A percentile compares a stretch with the other conserved stretches of the same genome.
These are phyloP conservation scores for Stratiomys singularior DNA, from an alignment of 2,888 invertebrate genomes.

Conservation along the genomic window DNA sequence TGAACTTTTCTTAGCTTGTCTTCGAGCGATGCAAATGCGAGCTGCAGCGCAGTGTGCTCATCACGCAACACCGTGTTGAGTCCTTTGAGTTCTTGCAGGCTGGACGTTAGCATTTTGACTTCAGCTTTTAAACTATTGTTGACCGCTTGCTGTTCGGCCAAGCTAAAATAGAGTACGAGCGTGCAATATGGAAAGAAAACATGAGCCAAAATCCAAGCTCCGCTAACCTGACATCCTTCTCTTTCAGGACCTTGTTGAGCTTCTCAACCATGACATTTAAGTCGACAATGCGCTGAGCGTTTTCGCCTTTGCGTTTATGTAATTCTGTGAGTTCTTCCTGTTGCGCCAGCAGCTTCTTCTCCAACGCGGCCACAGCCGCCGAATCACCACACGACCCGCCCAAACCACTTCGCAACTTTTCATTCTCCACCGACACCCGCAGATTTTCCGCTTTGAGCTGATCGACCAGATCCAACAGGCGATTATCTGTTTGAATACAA, in stretches of 20 bases:
- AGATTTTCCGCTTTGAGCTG: conserved; percentile 84
- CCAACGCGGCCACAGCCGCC: conserved; percentile 76
- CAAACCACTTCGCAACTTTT: conserved; percentile 75
- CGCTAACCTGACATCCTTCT: conserved; percentile 77
- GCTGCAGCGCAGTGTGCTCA: conserved; percentile 93
- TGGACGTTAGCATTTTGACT: conserved; percentile 77
- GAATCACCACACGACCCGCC: conserved; percentile 60
- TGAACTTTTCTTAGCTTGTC: conserved; percentile 86
- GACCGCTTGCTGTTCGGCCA: conserved; percentile 74
- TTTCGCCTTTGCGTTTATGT: conserved; percentile 90
- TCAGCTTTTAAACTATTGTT: conserved; percentile 77
- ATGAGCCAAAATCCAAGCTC: neutral
- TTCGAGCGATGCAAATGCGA: conserved; percentile 90
- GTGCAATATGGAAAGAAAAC: conserved; percentile 15
- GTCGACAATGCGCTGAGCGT: conserved; percentile 92
- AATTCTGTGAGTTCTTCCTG: conserved; percentile 94
- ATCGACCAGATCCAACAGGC: conserved; percentile 85
- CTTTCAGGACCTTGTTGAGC: conserved; percentile 78
- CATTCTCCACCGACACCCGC: conserved; percentile 85
- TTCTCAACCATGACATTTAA: conserved; percentile 87
- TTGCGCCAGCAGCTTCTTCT: conserved; percentile 85
- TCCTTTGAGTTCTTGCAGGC: conserved; percentile 80
- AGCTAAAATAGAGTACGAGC: conserved; percentile 65
- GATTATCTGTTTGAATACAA: conserved; percentile 75
- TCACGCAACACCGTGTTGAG: conserved; percentile 90